These are phyloP conservation scores for Sparidentex hasta DNA, from an alignment of 2,797 vertebrate species.

Conservation along the genomic window DNA sequence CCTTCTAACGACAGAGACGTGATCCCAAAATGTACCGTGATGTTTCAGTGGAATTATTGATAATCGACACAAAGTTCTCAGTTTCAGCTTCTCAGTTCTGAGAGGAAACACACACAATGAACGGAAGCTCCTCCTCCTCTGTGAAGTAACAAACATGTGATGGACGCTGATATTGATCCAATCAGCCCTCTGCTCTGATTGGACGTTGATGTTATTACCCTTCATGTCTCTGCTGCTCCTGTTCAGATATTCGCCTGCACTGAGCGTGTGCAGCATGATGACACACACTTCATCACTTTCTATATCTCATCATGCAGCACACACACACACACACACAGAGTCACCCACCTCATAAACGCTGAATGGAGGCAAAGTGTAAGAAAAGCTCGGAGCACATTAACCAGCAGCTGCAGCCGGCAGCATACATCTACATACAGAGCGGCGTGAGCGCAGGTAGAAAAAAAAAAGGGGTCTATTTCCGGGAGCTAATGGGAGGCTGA, in stretches of 20 bases:
- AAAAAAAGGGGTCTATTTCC: conserved; percentile 28
- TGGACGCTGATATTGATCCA: no score
- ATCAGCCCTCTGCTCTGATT: background rate
- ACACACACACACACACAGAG: background rate
- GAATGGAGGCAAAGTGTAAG: conserved; percentile 7
- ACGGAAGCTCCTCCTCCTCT: no score
- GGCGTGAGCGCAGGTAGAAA: background rate
- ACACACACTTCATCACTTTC: background rate
- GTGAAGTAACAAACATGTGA: background rate
- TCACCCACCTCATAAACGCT: conserved; percentile 11
- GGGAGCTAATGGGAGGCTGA: conserved; percentile 29
- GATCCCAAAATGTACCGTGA: no score
- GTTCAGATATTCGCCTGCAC: background rate
- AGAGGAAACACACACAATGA: background rate
- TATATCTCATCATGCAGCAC: conserved; percentile 1
- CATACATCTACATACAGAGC: conserved; percentile 39
- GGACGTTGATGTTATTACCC: background rate
- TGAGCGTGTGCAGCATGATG: conserved; percentile 6
- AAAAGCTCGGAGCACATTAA: background rate
- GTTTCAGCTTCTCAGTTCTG: background rate
- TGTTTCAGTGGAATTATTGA: no score
- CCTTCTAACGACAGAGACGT: no score
- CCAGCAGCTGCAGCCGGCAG: conserved; percentile 14
- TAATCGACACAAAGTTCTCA: background rate
- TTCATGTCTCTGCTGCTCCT: background rate